These are phyloP conservation scores for Melanotaenia boesemani DNA, from an alignment of 2,797 vertebrate genomes.

Conservation along the genomic window DNA sequence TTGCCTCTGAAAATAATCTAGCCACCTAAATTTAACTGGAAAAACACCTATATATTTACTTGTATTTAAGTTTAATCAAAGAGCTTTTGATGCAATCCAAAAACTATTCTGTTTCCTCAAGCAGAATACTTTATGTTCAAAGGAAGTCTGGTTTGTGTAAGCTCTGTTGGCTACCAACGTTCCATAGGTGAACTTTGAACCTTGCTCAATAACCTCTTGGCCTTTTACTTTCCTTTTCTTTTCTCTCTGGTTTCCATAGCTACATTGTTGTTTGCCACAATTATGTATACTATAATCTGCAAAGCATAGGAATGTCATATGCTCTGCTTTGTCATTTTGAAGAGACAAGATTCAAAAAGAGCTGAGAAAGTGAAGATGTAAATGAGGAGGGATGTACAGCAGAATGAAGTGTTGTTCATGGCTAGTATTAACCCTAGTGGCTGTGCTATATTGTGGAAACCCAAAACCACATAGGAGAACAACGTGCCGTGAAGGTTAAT, in stretches of 20 bases:
- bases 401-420: conserved; percentile 7
- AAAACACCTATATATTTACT: background rate
- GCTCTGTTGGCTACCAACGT: conserved; percentile 24
- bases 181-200: conserved; percentile 28
- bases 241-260: conserved; percentile 8
- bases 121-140: conserved; percentile 2
- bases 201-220: conserved; percentile 11
- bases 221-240: background rate
- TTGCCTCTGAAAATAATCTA: background rate
- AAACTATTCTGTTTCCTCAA: background rate
- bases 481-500: conserved; percentile 53
- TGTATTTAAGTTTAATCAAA: background rate
- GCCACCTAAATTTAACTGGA: background rate
- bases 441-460: conserved; percentile 43
- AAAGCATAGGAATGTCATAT: background rate
- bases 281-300: conserved; percentile 11
- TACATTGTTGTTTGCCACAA: conserved; percentile 4
- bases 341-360: background rate
- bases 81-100: background rate
- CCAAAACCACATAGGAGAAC: conserved; percentile 43
- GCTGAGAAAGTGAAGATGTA: conserved; percentile 10
- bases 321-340: background rate
- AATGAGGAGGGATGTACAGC: conserved; percentile 1
- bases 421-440: conserved; percentile 20
- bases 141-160: conserved; percentile 33